phyloP scores from a whole-genome alignment of 2,888 invertebrate genomes.

The Diadromus collaris region DNA sequence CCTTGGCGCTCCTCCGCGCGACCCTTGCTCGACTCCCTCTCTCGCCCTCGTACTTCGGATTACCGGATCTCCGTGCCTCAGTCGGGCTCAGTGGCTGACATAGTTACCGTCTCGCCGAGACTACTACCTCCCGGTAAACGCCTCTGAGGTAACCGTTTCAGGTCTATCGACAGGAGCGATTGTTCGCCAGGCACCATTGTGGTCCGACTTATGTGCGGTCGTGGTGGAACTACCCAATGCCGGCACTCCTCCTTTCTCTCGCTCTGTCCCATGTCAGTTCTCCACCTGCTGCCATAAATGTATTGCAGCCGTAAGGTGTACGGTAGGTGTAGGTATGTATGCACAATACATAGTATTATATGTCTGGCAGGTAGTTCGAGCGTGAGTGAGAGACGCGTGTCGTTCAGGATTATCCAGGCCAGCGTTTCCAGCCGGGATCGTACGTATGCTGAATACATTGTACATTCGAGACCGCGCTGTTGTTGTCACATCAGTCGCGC shows the following conservation, averaged over 20 bases:
- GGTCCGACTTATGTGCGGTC: conserved; percentile 55
- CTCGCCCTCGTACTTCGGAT: conserved; percentile 20
- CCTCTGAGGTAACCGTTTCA: conserved; percentile 55
- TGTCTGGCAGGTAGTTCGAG: conserved; percentile 6
- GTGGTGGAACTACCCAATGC: conserved; percentile 30
- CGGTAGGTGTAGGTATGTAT: conserved; percentile 5
- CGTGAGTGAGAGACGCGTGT: conserved; percentile 27
- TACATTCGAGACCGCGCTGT: conserved; percentile 14
- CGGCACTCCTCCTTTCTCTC: not conserved
- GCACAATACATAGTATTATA: conserved; percentile 15
- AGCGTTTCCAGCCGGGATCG: not conserved
- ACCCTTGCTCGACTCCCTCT: conserved; percentile 38
- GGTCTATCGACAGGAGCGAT: conserved; percentile 55
- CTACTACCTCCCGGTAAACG: conserved; percentile 46
- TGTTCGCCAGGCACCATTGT: conserved; percentile 54
- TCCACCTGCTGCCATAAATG: conserved; percentile 5
- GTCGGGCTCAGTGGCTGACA: conserved; percentile 7
- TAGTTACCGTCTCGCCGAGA: conserved; percentile 19
- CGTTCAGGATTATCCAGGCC: conserved; percentile 23
- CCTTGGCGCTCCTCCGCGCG: conserved; percentile 6
- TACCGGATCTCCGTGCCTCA: conserved; percentile 2
- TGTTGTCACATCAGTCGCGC: conserved; percentile 4
- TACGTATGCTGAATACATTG: conserved; percentile 38
- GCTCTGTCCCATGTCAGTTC: not conserved
- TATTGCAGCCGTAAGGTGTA: conserved; percentile 19